Percentiles rank a stretch among this genome's conserved stretches.
Evolutionary conservation across 1,140 invertebrate species (phyloP).

Genomic region (Caenorhabditis inopinata): DNA sequence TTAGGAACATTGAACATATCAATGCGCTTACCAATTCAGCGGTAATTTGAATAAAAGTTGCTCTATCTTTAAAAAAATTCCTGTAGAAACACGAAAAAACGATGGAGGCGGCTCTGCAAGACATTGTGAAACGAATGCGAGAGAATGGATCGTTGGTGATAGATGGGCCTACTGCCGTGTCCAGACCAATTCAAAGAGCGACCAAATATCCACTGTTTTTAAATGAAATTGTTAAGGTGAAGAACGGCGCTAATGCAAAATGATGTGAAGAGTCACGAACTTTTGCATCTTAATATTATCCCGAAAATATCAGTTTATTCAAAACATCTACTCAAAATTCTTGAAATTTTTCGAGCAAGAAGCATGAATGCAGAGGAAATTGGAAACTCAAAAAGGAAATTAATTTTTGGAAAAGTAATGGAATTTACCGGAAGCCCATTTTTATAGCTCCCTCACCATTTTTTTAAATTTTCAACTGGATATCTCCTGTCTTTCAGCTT

Average conservation of each 20-base stretch:
- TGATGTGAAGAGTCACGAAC: no score
- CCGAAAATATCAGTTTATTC: no score
- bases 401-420: no score
- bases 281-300: no score
- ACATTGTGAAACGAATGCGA: conserved; percentile 53
- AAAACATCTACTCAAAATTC: no score
- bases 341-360: no score
- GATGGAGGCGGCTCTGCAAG: conserved; percentile 47
- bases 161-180: conserved; percentile 55
- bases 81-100: conserved; percentile 48
- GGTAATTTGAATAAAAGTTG: conserved; percentile 36
- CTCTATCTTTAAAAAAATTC: conserved; percentile 19
- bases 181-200: conserved; percentile 56
- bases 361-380: no score
- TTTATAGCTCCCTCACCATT: no score
- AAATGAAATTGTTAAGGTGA: conserved; percentile 57
- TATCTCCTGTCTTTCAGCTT: conserved; percentile 13
- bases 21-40: conserved; percentile 52
- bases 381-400: no score
- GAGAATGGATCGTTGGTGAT: conserved; percentile 53
- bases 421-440: no score
- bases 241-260: not conserved
- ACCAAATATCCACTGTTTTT: conserved; percentile 62
- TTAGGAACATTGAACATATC: conserved; percentile 57
- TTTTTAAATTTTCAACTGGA: not conserved